Conservation (phyloP, 2,888 invertebrate genomes). For the Caenorhabditis sp. region DNA sequence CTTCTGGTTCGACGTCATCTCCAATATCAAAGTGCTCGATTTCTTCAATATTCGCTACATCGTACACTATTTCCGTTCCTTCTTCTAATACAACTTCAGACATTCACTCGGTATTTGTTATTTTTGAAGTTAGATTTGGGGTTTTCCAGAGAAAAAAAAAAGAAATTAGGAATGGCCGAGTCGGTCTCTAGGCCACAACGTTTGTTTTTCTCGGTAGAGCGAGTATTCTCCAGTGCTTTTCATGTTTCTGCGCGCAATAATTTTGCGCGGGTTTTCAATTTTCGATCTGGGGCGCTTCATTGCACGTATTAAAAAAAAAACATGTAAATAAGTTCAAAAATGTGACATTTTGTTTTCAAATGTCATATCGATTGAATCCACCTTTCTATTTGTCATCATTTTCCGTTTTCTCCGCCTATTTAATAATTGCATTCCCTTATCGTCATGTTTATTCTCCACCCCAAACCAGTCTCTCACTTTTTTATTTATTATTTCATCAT, state of each 20-base stretch:
- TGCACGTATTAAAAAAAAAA: too few relatives aligned
- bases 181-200: not conserved
- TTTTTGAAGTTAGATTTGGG: not conserved
- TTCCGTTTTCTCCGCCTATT: slow-evolving; percentile 6
- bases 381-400: slow-evolving; percentile 1
- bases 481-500: not conserved
- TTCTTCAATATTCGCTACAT: slow-evolving; percentile 37
- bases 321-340: too few relatives aligned
- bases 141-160: slow-evolving; percentile 1
- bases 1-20: slow-evolving; percentile 38
- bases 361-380: slow-evolving; percentile 4
- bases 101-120: slow-evolving; percentile 12
- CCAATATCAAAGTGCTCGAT: slow-evolving; percentile 49
- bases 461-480: slow-evolving; percentile 7
- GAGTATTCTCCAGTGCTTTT: not conserved
- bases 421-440: slow-evolving; percentile 4
- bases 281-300: too few relatives aligned
- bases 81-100: slow-evolving; percentile 16
- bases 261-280: too few relatives aligned
- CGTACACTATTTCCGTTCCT: slow-evolving; percentile 22
- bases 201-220: not conserved
- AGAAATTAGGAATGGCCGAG: not conserved
- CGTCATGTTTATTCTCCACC: not conserved
- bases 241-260: not conserved
- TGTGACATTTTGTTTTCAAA: not conserved